A percentile compares a stretch with the other conserved stretches of the same genome.
These are phyloP conservation scores for Pangasianodon gigas DNA, from an alignment of 2,113 vertebrate genomes.

Conservation along the genomic window DNA sequence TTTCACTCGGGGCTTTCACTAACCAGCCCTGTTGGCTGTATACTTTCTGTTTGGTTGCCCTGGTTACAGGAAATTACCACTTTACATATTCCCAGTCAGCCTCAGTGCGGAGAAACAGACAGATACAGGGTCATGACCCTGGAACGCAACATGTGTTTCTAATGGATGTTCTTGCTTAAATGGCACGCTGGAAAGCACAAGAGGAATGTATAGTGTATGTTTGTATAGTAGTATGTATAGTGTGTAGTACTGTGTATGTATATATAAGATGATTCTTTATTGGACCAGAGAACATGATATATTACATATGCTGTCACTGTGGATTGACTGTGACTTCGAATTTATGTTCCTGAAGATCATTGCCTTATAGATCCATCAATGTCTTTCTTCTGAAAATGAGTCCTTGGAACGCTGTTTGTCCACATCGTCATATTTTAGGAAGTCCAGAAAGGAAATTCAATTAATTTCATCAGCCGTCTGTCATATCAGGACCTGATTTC, in stretches of 20 bases:
- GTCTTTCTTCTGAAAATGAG: neutral
- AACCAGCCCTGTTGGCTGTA: neutral
- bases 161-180: slow-evolving; percentile 42
- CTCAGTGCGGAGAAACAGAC: neutral
- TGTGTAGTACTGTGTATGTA: neutral
- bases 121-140: slow-evolving; percentile 41
- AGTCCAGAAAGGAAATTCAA: neutral
- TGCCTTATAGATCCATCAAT: neutral
- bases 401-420: neutral
- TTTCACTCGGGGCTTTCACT: slow-evolving; percentile 3
- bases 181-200: neutral
- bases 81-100: slow-evolving; percentile 28
- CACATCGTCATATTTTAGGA: neutral
- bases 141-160: slow-evolving; percentile 43
- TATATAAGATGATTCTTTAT: neutral
- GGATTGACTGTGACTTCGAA: neutral
- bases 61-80: slow-evolving; percentile 46
- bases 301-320: neutral
- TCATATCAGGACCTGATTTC: neutral
- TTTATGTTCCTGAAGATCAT: neutral
- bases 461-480: neutral
- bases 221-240: neutral
- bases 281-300: neutral
- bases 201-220: slow-evolving; percentile 27
- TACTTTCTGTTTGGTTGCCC: slow-evolving; percentile 31